phyloP scores from a whole-genome alignment of 2,888 invertebrate genomes.

The Plutella xylostella region DNA sequence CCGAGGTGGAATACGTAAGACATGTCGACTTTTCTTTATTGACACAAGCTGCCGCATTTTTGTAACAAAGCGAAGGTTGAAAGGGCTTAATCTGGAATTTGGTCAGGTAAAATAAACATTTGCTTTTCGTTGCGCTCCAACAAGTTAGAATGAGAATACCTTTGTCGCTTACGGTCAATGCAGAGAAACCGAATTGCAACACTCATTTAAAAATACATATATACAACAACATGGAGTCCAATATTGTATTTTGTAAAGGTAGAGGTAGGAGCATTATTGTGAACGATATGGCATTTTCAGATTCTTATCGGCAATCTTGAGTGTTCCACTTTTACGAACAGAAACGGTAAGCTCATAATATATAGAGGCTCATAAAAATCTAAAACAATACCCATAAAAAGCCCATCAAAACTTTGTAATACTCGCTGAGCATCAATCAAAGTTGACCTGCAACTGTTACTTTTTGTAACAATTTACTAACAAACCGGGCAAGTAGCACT shows the following conservation, averaged over 20 bases:
- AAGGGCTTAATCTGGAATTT: slow-evolving; percentile 53
- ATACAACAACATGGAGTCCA: too few species aligned
- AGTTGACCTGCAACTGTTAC: slow-evolving; percentile 16
- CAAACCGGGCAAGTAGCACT: slow-evolving; percentile 18
- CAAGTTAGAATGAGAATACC: slow-evolving; percentile 27
- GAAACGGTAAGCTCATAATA: too few species aligned
- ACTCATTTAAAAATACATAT: too few species aligned
- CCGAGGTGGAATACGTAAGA: slow-evolving; percentile 39
- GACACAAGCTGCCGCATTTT: slow-evolving; percentile 50
- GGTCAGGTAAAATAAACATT: slow-evolving; percentile 53
- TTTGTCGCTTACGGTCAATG: slow-evolving; percentile 15
- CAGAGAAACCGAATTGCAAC: neutral
- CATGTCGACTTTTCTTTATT: slow-evolving; percentile 41
- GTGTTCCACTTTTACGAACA: too few species aligned
- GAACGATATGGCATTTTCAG: too few species aligned
- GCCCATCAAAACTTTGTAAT: neutral
- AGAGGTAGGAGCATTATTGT: too few species aligned
- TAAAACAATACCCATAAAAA: neutral
- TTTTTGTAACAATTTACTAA: slow-evolving; percentile 7
- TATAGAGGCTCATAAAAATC: too few species aligned
- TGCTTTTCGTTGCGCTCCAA: slow-evolving; percentile 35
- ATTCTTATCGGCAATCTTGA: too few species aligned
- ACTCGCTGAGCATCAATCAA: slow-evolving; percentile 2
- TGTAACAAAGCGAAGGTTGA: slow-evolving; percentile 40
- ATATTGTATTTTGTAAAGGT: too few species aligned